A percentile compares a stretch with the other conserved stretches of the same genome.
These are phyloP conservation scores for Polydrusus tereticollis DNA, from an alignment of 2,888 invertebrate species.

Conservation along the genomic window DNA sequence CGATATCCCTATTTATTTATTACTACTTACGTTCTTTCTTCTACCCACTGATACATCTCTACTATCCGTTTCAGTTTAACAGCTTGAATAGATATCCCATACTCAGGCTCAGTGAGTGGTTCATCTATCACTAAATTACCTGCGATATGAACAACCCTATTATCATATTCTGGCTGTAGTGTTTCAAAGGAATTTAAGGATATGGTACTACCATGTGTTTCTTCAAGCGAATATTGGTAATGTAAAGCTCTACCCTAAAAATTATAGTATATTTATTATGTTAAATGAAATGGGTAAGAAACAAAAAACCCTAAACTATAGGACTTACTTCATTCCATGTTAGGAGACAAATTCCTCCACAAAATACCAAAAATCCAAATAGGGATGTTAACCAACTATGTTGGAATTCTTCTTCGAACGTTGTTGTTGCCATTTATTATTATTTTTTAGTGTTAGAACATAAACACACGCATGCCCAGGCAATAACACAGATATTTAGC, in stretches of 20 bases:
- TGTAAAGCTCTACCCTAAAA: conserved; percentile 82
- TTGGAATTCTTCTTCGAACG: conserved; percentile 72
- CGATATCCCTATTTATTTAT: too few species aligned
- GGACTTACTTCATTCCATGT: conserved; percentile 86
- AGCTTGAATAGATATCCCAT: conserved; percentile 86
- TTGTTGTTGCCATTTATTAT: conserved; percentile 51
- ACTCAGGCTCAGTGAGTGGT: conserved; percentile 88
- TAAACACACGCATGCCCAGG: too few species aligned
- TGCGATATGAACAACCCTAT: conserved; percentile 81
- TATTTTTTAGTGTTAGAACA: too few species aligned
- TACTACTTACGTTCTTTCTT: conserved; percentile 75
- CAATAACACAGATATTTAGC: too few species aligned
- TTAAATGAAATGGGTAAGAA: too few species aligned
- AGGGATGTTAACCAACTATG: conserved; percentile 80
- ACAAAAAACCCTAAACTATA: not conserved
- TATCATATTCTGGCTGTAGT: conserved; percentile 75
- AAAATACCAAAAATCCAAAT: conserved; percentile 77
- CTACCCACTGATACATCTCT: conserved; percentile 96
- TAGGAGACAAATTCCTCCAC: conserved; percentile 78
- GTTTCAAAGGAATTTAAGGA: conserved; percentile 67
- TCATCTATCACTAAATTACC: conserved; percentile 82
- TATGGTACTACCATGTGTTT: conserved; percentile 76
- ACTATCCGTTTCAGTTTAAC: conserved; percentile 87
- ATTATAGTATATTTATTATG: too few species aligned
- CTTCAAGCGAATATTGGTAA: conserved; percentile 83